phyloP scores from a whole-genome alignment of 2,113 vertebrate genomes.

The Dendropsophus ebraccatus region DNA sequence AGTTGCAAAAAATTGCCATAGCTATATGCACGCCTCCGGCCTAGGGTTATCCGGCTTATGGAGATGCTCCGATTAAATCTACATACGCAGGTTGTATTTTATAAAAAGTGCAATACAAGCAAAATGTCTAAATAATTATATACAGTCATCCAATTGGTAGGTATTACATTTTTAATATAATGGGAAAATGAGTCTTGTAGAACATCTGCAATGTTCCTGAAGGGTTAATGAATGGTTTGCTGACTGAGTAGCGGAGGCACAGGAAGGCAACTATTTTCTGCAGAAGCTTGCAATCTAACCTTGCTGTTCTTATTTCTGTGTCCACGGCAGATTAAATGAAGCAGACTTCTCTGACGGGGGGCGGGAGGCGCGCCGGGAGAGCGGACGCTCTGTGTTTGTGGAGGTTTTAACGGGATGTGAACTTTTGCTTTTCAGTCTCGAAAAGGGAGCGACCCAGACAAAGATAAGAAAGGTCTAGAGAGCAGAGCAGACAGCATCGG shows the following conservation, averaged over 20 bases:
- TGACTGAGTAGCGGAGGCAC: slow-evolving; percentile 13
- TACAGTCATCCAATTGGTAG: not conserved
- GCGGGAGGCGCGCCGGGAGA: slow-evolving; percentile 43
- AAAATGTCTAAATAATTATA: not conserved
- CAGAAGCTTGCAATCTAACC: slow-evolving; percentile 39
- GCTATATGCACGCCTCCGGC: not conserved
- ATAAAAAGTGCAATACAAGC: not conserved
- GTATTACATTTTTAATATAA: not conserved
- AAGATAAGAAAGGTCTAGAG: slow-evolving; percentile 97
- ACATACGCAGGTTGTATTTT: not conserved
- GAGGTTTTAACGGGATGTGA: slow-evolving; percentile 63
- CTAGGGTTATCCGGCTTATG: not conserved
- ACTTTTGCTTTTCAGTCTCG: slow-evolving; percentile 88
- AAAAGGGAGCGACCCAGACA: slow-evolving; percentile 95
- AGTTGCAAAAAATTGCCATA: not conserved
- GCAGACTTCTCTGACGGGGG: slow-evolving; percentile 39
- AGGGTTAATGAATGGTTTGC: slow-evolving; percentile 12
- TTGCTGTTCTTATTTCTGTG: slow-evolving; percentile 50
- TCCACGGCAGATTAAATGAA: slow-evolving; percentile 52
- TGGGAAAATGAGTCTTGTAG: not conserved
- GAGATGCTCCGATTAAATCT: not conserved
- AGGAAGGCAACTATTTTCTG: slow-evolving; percentile 22
- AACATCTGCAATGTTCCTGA: not conserved
- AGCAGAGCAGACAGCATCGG: slow-evolving; percentile 96
- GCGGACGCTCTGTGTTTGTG: slow-evolving; percentile 43